phyloP scores from a whole-genome alignment of 2,888 invertebrate species.

The Trichogramma evanescens region DNA sequence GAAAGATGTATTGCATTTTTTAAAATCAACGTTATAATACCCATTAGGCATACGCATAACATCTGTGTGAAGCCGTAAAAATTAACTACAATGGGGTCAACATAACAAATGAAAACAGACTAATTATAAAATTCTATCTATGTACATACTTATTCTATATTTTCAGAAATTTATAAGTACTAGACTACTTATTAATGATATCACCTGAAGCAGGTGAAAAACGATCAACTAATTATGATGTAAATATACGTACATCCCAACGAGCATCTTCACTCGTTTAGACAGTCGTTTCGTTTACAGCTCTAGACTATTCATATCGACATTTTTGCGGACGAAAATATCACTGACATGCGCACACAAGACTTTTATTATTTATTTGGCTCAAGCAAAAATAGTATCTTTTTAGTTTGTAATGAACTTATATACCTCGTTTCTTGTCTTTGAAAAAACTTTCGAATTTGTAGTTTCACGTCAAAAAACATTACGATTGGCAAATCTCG shows the following conservation, averaged over 20 bases:
- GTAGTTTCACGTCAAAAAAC: conserved; percentile 11
- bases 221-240: background rate
- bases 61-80: too few relatives aligned
- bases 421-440: background rate
- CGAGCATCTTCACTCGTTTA: conserved; percentile 16
- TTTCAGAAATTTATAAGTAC: conserved; percentile 3
- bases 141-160: too few relatives aligned
- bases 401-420: background rate
- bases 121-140: too few relatives aligned
- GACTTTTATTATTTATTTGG: conserved; percentile 12
- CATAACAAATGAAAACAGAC: too few relatives aligned
- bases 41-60: too few relatives aligned
- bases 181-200: background rate
- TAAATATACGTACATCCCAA: conserved; percentile 8
- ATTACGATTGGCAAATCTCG: background rate
- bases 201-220: background rate
- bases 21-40: too few relatives aligned
- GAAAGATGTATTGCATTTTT: too few relatives aligned
- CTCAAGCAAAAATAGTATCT: conserved; percentile 21
- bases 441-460: conserved; percentile 1
- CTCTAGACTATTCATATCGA: background rate
- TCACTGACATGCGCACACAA: conserved; percentile 9
- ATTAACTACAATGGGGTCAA: too few relatives aligned
- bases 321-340: conserved; percentile 11
- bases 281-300: too few relatives aligned